Evolutionary conservation across 2,888 invertebrate species (phyloP), one percentile per base, ranked within the genome.

Genomic region (Tubulanus polymorphus): DNA sequence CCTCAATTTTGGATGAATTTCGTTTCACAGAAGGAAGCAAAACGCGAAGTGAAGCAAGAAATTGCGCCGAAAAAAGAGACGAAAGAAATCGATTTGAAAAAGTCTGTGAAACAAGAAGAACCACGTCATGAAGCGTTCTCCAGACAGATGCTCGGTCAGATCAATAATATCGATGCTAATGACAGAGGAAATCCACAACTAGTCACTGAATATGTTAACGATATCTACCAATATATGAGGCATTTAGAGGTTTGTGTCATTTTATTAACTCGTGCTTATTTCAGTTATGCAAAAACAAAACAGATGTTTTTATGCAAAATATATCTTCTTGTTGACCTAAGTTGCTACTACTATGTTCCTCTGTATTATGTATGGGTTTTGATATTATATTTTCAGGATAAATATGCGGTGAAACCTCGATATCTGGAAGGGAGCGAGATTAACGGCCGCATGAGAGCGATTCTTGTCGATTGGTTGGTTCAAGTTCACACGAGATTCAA

Each of bases 381-480:
- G 10, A 32, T 12, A 32, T 12, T 3, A 41, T 61, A 46, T 58
- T 48, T 70, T n/a, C 67, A 82, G 83, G 75, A 76, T 20, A 82
- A 85, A 63, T 87, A 85, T 76, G 82, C 85, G 2, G 84, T 94
- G 55, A 78, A 81, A 37, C 74, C 80, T 20, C 83, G 86, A 69
- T 88, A 87, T 76, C 81, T 93, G 64, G 83, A 82, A 46, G 85
- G 85, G 32, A 20, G 20, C 18, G 76, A 73, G 51, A 83, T 94
- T 12, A 89, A 88, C 12, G 84, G 88, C 1, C 87, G 87, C 69
- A 96, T 96, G 94, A 85, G 96, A 60, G 83, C 88, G 15, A 88
- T 93, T 48, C 83, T 97, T 18, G 84, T 96, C 57, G 93, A 96
- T 77, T 97, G 96, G 96, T 82, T 97, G 52, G 88, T 92, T 18